Percentiles rank a stretch among this genome's conserved stretches.
These are phyloP conservation scores for Diadumene lineata DNA, from an alignment of 92 coral and sea anemone species.

Conservation along the genomic window DNA sequence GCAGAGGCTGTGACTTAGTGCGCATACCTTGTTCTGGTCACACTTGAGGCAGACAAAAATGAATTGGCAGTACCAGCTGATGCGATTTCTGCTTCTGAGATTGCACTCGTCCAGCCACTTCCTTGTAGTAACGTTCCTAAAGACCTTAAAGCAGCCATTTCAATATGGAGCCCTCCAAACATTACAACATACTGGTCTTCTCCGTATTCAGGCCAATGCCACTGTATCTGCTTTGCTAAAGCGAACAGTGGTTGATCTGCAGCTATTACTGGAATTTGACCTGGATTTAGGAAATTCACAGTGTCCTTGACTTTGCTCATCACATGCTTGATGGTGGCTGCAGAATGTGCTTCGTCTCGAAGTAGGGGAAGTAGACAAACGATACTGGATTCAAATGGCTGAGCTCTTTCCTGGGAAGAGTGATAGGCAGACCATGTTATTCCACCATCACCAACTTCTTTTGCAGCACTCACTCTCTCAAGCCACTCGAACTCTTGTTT, in stretches of 20 bases:
- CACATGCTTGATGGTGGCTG: neutral
- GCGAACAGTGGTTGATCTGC: too few species aligned
- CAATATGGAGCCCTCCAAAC: conserved; percentile 52
- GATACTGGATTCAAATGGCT: neutral
- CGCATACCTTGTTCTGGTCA: conserved; percentile 44
- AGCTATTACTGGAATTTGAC: neutral
- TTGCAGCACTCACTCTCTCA: neutral
- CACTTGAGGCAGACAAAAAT: conserved; percentile 39
- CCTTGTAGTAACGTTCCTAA: conserved; percentile 26
- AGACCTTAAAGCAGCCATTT: conserved; percentile 37
- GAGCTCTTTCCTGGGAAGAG: neutral
- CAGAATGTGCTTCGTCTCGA: neutral
- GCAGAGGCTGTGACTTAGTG: conserved; percentile 42
- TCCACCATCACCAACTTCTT: neutral
- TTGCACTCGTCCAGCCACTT: conserved; percentile 49
- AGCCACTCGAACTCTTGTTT: neutral
- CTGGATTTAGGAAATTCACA: neutral
- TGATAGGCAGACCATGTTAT: neutral
- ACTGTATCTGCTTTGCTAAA: conserved; percentile 51
- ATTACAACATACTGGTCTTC: conserved; percentile 42
- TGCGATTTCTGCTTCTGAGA: conserved; percentile 42
- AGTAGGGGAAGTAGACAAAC: neutral
- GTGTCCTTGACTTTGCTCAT: neutral
- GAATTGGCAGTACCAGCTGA: conserved; percentile 58
- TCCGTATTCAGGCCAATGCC: conserved; percentile 49